Conservation (phyloP, 1,140 invertebrate species). For the Drosophila repleta region DNA sequence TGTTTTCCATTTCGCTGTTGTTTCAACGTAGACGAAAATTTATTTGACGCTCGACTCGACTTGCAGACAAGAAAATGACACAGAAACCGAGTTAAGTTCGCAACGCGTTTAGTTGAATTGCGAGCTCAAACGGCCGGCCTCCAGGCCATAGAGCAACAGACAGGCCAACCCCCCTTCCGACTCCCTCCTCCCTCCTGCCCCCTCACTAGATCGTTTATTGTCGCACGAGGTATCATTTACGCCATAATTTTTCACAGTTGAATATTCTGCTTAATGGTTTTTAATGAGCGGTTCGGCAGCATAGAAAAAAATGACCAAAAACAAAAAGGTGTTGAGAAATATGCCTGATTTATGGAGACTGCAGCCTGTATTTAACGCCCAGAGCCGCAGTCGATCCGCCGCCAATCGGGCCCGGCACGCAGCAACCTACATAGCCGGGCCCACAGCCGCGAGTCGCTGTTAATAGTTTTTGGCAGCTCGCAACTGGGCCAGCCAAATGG, state of each 20-base stretch:
- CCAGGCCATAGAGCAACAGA: not conserved
- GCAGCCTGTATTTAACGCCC: conserved; percentile 69
- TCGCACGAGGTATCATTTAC: conserved; percentile 73
- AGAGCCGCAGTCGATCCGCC: conserved; percentile 22
- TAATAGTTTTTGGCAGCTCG: conserved; percentile 39
- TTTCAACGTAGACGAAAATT: conserved; percentile 69
- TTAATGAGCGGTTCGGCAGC: conserved; percentile 69
- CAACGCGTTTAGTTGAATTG: conserved; percentile 55
- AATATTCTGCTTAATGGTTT: conserved; percentile 80
- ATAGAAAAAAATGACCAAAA: not conserved
- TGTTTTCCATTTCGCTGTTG: conserved; percentile 57
- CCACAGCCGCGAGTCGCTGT: conserved; percentile 22
- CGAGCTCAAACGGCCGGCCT: conserved; percentile 32
- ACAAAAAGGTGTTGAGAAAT: conserved; percentile 72
- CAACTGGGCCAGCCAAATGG: conserved; percentile 35
- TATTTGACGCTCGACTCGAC: conserved; percentile 75
- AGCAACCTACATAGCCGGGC: conserved; percentile 56
- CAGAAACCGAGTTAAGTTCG: conserved; percentile 73
- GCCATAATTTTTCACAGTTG: conserved; percentile 76
- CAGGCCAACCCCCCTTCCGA: no score
- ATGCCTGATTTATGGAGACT: conserved; percentile 75
- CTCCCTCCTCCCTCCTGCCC: no score
- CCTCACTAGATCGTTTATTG: conserved; percentile 52
- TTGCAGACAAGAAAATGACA: conserved; percentile 78
- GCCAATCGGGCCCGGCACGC: no score